Conservation (phyloP, 37 sponge, comb jelly and placozoan genomes). For the Cladorhizidae sp. region DNA sequence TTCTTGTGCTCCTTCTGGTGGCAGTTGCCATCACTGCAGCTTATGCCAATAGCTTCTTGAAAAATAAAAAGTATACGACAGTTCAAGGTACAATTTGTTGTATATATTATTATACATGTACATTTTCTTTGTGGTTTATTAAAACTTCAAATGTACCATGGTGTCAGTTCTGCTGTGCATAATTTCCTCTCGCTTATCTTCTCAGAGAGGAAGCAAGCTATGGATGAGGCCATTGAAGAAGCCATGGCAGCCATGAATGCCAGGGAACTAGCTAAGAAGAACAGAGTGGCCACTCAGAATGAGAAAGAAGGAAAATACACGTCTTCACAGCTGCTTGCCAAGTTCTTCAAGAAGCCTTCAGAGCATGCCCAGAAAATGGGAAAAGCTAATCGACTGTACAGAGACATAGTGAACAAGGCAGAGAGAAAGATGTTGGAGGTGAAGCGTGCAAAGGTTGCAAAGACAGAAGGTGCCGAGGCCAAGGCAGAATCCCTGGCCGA, state of each 20-base stretch:
- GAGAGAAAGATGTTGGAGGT: slow-evolving; percentile 46
- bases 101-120: too few species aligned
- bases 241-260: slow-evolving; percentile 9
- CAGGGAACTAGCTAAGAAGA: background rate
- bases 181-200: background rate
- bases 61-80: too few species aligned
- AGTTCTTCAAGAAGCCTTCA: slow-evolving; percentile 59
- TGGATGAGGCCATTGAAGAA: slow-evolving; percentile 18
- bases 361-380: slow-evolving; percentile 34
- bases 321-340: background rate
- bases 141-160: background rate
- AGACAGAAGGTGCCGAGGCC: slow-evolving; percentile 5
- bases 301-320: slow-evolving; percentile 19
- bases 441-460: background rate
- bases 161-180: background rate
- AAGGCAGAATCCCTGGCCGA: slow-evolving; percentile 58
- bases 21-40: too few species aligned
- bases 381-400: slow-evolving; percentile 21
- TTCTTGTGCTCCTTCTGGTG: too few species aligned
- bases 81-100: background rate
- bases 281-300: background rate
- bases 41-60: too few species aligned
- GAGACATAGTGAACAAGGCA: slow-evolving; percentile 50
- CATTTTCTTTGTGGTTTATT: background rate
- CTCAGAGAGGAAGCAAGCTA: background rate